These are phyloP conservation scores for Patella depressa DNA, from an alignment of 2,888 invertebrate species.

Conservation along the genomic window DNA sequence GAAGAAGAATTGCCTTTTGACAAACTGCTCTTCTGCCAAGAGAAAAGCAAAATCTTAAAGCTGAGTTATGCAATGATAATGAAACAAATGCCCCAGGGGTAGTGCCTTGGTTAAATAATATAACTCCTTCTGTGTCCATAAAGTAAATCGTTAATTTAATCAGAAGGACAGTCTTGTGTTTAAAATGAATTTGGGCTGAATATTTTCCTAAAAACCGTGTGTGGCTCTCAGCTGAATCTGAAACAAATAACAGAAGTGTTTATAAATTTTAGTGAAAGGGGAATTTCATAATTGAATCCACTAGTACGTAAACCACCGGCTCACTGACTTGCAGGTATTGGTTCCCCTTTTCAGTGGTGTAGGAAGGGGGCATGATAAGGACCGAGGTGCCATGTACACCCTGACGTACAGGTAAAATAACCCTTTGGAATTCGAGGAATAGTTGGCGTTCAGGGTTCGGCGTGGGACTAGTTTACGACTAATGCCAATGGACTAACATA, in stretches of 20 bases:
- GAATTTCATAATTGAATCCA: no score
- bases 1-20: conserved; percentile 12
- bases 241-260: neutral
- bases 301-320: no score
- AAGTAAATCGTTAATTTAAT: conserved; percentile 8
- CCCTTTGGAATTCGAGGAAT: no score
- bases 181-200: conserved; percentile 11
- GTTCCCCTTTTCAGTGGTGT: no score
- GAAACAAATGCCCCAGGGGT: conserved; percentile 11
- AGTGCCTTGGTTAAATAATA: conserved; percentile 16
- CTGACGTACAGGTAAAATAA: no score
- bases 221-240: conserved; percentile 11
- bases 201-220: conserved; percentile 13
- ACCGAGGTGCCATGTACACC: no score
- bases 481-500: no score
- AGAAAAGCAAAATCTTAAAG: conserved; percentile 15
- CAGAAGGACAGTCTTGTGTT: neutral
- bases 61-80: conserved; percentile 4
- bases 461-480: no score
- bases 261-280: no score
- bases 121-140: conserved; percentile 11
- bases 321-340: no score
- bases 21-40: neutral
- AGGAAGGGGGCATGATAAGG: no score
- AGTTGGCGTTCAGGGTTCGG: no score